These are phyloP conservation scores for Dendronephthya gigantea DNA, from an alignment of 64 coral and sea anemone genomes.

Conservation along the genomic window DNA sequence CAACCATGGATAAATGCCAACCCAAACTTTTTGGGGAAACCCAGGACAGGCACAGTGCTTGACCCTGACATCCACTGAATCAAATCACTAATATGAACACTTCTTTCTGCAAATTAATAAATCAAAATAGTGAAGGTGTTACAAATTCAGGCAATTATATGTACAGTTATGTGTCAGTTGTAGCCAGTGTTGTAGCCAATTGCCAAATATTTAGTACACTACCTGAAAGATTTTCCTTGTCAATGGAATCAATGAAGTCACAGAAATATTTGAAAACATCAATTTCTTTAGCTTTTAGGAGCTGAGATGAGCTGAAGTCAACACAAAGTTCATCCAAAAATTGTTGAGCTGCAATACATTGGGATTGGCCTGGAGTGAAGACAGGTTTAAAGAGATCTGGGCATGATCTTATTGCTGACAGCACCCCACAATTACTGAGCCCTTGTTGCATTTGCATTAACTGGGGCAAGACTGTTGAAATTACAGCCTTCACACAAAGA, in stretches of 20 bases:
- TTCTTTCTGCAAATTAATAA: neutral
- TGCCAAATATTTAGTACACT: neutral
- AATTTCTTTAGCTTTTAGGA: neutral
- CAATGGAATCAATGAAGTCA: neutral
- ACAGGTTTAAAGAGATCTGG: neutral
- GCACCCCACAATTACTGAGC: neutral
- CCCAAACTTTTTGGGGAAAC: conserved; percentile 29
- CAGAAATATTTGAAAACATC: neutral
- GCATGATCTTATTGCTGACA: neutral
- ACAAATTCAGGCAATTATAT: neutral
- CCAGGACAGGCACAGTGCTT: neutral
- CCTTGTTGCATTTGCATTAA: neutral
- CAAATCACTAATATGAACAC: neutral
- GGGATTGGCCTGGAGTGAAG: neutral
- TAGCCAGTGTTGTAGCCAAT: neutral
- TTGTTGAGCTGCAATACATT: neutral
- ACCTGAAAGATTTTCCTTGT: neutral
- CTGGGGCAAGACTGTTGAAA: neutral
- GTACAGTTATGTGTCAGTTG: neutral
- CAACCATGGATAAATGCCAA: conserved; percentile 22
- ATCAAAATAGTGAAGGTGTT: neutral
- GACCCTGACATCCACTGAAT: conserved; percentile 5
- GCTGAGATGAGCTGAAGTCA: neutral
- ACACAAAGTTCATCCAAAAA: neutral
- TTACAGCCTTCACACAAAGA: neutral